Base-by-base conservation (phyloP, 2,888 invertebrate species). In the Catocala nupta region DNA sequence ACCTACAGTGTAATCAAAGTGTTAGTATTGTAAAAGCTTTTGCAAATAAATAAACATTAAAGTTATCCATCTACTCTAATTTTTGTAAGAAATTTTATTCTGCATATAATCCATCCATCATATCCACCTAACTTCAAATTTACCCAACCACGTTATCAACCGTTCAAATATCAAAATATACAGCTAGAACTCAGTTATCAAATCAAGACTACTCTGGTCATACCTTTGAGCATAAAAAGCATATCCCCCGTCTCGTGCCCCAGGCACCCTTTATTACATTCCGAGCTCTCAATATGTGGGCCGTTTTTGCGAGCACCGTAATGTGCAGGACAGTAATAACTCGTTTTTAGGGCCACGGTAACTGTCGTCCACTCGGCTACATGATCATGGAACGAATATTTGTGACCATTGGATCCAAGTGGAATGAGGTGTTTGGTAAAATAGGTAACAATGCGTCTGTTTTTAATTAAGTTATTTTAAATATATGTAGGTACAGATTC, bases 251-350 rank as follows among this genome's bases (percentile, higher is more conserved):
- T 25, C 25, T 25, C 25, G 4, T 25, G 25, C 52, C 53, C 13
- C 66, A 71, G 65, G 63, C 83, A 78, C 76, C 76, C 81, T 79
- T 84, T 86, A 86, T 86, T 85, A 84, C 84, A 86, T 86, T 85
- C 85, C 85, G 59, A 79, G 77, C 76, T 79, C 80, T 83, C 84
- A 77, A 77, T 77, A 77, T 77, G 77, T 81, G 78, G 36, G 66
- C 75, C 76, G 77, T 83, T 84, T 84, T 84, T 83, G 80, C 74
- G 71, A 66, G 65, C 71, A 66, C 75, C 75, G 81, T 81, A 76
- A 78, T 77, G 81, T 80, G 77, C 80, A 74, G 70, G 63, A 59
- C 44, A 51, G 83, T 75, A 81, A 85, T 85, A 85, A 83, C 80
- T 78, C 81, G 81, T 80, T 80, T 78, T 80, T 70, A 74, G 78